Conservation (phyloP, 1,140 invertebrate species). For the Lasioglossum baleicum region DNA sequence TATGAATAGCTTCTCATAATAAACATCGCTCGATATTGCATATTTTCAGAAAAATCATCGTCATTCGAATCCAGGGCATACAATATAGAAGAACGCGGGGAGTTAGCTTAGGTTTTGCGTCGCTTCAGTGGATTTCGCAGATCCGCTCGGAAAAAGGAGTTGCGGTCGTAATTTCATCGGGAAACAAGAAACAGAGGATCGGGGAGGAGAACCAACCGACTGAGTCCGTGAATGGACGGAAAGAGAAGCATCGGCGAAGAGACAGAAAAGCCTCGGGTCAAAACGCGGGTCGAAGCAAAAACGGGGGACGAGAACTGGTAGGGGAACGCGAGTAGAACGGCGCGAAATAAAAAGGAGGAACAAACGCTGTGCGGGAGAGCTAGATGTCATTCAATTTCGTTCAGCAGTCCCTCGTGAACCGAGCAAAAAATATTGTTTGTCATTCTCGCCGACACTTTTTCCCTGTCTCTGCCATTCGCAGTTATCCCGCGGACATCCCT, state of each 20-base stretch:
- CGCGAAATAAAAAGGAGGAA: slow-evolving; percentile 39
- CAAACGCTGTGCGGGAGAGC: slow-evolving; percentile 17
- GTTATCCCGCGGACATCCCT: background rate
- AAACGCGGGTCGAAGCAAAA: background rate
- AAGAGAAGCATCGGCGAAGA: background rate
- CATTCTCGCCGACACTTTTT: slow-evolving; percentile 19
- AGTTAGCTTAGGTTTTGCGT: background rate
- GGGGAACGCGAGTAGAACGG: background rate
- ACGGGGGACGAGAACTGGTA: background rate
- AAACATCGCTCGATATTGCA: too few relatives aligned
- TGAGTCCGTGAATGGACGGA: background rate
- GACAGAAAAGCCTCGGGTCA: background rate
- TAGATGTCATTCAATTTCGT: slow-evolving; percentile 39
- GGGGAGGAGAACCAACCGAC: background rate
- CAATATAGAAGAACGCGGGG: too few relatives aligned
- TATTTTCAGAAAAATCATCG: background rate
- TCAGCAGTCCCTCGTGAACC: background rate
- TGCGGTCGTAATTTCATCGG: slow-evolving; percentile 18
- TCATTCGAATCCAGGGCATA: too few relatives aligned
- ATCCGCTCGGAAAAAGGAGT: background rate
- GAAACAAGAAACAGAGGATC: background rate
- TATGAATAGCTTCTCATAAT: too few relatives aligned
- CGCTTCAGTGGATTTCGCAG: background rate
- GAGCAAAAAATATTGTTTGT: slow-evolving; percentile 41
- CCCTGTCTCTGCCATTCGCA: background rate